Base-by-base conservation (phyloP, 2,113 vertebrate genomes). In the Cebidichthys violaceus region DNA sequence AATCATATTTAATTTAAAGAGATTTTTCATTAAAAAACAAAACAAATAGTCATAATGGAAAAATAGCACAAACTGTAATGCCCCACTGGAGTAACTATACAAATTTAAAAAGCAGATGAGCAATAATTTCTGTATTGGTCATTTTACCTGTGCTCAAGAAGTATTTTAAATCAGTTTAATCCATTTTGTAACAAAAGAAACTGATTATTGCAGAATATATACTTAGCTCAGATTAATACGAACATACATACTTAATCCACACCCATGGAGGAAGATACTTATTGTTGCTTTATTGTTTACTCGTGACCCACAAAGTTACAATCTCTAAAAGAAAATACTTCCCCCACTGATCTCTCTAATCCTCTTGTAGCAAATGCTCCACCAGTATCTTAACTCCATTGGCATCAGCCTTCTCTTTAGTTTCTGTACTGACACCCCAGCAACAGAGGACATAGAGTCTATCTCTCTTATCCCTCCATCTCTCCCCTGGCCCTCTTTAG, bases 291-390 rank as follows among this genome's bases (percentile, higher is more conserved):
- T 33, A 13, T 70, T 35, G 22, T 24, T 54, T 17, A 70, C 31
- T 54, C 31, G 54, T 70, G 45, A 70, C 68, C 68, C 47, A 15
- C 47, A 70, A n/a, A 37, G 68, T 37, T 17, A 70, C 11, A 70
- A 24, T 52, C 67, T 52, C 29, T 4, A 33, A 68, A 22, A 22
- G 8, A 29, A 59, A 27, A 70, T 9, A 35, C 47, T n/a, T 31
- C 45, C 22, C 45, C 20, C 45, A 35, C 9, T 70, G 47, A 37
- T 70, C 47, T 70, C 47, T 70, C 1, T 68, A 68, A 54, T 70
- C 68, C 68, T 54, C 67, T 15, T 24, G 29, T n/a, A 52, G 29
- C 31, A 52, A 29, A 45, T 27, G 27, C 41, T 20, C 41, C 24
- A 11, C 35, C 29, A 15, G 47, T 35, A 35, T 52, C 45, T 52